Base-by-base conservation (phyloP, 2,797 vertebrate species). In the Ptychadena robeensis region DNA sequence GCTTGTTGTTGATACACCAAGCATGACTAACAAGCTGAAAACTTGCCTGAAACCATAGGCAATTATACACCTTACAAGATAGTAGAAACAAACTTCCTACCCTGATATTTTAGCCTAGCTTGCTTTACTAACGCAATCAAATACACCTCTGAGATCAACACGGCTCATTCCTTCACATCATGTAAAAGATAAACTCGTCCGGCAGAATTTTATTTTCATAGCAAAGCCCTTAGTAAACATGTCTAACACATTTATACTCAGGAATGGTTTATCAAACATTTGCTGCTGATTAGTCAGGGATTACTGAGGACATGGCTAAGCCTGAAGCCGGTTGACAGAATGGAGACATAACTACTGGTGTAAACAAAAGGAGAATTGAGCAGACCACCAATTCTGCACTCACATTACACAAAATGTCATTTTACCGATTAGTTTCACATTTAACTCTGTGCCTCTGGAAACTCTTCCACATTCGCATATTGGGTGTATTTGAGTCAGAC, bases 1-100 rank as follows among this genome's bases (percentile, higher is more conserved):
- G 22, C 69, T 79, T 83, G 82, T 79, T 79, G 61, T 66, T 79
- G 64, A 84, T 80, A 74, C 70, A 28, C 70, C 34, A 69, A 61
- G 70, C 70, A 63, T 84, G 76, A 79, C 82, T 84, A 79, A 80
- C 44, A 28, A 35, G 40, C 63, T 84, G 64, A 84, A 79, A 80
- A 74, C 61, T 28, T 74, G 70, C 70, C 44, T 28, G 31, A 65
- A 80, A 69, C 65, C 35, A 30, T 28, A 79, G 63, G 82, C 77
- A 69, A 74, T 74, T 40, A 74, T 69, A 61, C 28, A 48, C 82
- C 63, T 4, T 57, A 44, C 44, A 73, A 40, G 68, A 63, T 67
- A 53, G 27, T 79, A 31, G 22, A 44, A 64, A 48, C 35, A 75
- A 63, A 34, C 40, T 28, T 59, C 61, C 59, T 27, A 48, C 71